Conservation (phyloP, 2,888 invertebrate genomes). For the Pandemis corylana region DNA sequence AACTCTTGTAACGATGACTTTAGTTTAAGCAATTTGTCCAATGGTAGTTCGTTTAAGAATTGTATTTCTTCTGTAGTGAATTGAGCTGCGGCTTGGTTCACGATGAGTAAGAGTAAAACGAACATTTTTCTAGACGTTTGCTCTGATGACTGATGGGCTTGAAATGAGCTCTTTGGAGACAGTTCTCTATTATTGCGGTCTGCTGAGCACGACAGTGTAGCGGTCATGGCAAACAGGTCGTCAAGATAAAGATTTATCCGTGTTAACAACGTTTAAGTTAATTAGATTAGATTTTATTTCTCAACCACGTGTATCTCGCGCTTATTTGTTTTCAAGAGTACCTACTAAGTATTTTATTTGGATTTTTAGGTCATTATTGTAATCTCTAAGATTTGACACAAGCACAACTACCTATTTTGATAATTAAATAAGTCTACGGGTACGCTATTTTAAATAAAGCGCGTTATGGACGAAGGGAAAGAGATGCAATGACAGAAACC, state of each 20-base stretch:
- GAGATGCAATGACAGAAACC: no score
- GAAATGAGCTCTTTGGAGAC: constrained; percentile 51
- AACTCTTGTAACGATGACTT: constrained; percentile 76
- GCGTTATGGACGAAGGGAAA: no score
- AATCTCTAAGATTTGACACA: no score
- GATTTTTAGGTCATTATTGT: no score
- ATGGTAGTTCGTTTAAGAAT: constrained; percentile 87
- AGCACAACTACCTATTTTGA: no score
- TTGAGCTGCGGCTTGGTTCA: constrained; percentile 52
- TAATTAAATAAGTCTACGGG: no score
- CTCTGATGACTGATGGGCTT: constrained; percentile 50
- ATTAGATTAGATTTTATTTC: background rate
- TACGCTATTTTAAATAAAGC: no score
- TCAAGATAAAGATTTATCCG: constrained; percentile 30
- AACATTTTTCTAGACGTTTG: constrained; percentile 61
- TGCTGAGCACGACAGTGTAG: constrained; percentile 64
- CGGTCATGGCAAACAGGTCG: constrained; percentile 61
- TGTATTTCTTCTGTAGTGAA: constrained; percentile 69
- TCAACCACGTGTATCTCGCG: background rate
- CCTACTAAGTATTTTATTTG: no score
- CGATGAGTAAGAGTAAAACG: constrained; percentile 48
- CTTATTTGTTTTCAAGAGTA: no score
- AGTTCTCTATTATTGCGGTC: constrained; percentile 64
- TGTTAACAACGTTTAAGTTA: constrained; percentile 22
- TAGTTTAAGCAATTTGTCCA: constrained; percentile 88